Percentiles rank a stretch among this genome's conserved stretches.
Evolutionary conservation across 23 tunicate species (phyloP).

Genomic region (Aplidium turbinatum): DNA sequence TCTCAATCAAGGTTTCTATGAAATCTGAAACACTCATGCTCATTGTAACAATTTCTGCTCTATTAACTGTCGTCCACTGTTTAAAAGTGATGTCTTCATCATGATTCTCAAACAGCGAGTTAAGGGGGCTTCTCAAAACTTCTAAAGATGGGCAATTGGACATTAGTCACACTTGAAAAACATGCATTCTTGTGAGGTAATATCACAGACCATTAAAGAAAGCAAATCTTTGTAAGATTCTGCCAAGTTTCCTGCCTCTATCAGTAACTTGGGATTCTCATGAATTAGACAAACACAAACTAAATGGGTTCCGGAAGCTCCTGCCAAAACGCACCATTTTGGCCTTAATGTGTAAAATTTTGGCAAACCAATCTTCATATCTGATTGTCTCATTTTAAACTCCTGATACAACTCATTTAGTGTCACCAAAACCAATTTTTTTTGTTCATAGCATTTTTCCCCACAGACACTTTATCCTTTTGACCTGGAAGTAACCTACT

Average conservation of each 20-base stretch:
- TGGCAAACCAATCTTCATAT: conserved; percentile 5
- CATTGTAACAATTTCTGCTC: background rate
- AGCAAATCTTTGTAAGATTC: background rate
- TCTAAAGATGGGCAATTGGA: conserved; percentile 3
- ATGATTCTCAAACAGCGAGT: conserved; percentile 4
- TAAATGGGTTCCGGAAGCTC: conserved; percentile 24
- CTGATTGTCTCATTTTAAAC: background rate
- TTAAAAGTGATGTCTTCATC: conserved; percentile 11
- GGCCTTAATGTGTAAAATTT: conserved; percentile 1
- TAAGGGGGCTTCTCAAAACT: background rate
- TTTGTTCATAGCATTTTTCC: too few species aligned
- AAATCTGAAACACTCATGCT: background rate
- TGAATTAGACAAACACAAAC: conserved; percentile 11
- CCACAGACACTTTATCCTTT: too few species aligned
- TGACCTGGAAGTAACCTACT: too few species aligned
- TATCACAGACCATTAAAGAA: background rate
- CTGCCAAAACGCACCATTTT: conserved; percentile 34
- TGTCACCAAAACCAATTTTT: conserved; percentile 1
- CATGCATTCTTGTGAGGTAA: background rate
- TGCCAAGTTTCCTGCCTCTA: background rate
- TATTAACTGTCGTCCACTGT: conserved; percentile 6
- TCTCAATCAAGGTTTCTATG: background rate
- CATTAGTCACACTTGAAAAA: background rate
- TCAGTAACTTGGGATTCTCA: conserved; percentile 8
- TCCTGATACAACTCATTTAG: conserved; percentile 5